Evolutionary conservation across 2,113 vertebrate genomes (phyloP).

Genomic region (Pelvicachromis taeniatus): DNA sequence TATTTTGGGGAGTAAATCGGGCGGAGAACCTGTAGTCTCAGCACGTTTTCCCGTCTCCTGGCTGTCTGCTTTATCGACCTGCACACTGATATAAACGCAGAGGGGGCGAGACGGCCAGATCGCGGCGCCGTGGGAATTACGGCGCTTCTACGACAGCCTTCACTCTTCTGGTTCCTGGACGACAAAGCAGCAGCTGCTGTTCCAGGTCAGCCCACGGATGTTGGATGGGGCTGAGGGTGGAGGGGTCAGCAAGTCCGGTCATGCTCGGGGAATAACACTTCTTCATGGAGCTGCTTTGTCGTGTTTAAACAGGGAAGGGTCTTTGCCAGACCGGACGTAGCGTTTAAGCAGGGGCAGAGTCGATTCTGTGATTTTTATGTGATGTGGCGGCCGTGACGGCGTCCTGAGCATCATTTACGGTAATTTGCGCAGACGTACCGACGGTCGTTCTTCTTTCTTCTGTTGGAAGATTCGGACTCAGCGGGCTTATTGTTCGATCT

Average conservation of each 20-base stretch:
- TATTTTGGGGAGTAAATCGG: slow-evolving; percentile 20
- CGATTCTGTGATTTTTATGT: not conserved
- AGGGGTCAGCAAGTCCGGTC: not conserved
- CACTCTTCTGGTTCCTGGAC: not conserved
- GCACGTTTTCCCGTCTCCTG: slow-evolving; percentile 2
- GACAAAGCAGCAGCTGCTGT: not conserved
- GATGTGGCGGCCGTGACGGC: not conserved
- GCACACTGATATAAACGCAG: not conserved
- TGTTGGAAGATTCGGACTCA: rapidly evolving
- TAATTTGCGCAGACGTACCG: not conserved
- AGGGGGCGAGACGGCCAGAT: not conserved
- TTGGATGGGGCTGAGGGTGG: not conserved
- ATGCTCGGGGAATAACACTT: not conserved
- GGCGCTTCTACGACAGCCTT: not conserved
- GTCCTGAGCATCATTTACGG: not conserved
- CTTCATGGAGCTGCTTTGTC: not conserved
- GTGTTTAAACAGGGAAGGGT: not conserved
- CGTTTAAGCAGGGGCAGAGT: not conserved
- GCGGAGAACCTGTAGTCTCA: slow-evolving; percentile 12
- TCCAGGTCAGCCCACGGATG: not conserved
- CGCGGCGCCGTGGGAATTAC: not conserved
- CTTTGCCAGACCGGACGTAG: not conserved
- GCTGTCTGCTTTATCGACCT: slow-evolving; percentile 3
- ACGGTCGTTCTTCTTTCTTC: not conserved
- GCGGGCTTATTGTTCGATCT: rapidly evolving